Base-by-base conservation (phyloP, 2,888 invertebrate genomes). In the Leucophenga montana region DNA sequence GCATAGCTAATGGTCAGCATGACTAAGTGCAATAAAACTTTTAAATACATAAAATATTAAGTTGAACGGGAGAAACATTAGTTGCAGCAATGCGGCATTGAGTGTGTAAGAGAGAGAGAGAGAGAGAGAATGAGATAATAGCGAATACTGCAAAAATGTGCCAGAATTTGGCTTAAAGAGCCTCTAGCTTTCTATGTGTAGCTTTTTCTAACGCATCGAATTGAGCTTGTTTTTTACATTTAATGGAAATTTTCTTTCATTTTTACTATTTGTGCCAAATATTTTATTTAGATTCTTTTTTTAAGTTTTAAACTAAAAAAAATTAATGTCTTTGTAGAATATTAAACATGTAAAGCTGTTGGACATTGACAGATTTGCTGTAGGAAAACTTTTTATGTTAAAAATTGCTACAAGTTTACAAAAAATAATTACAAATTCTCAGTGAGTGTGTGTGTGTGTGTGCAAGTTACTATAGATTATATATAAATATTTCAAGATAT, bases 321-420 rank as follows among this genome's bases (percentile, higher is more conserved):
- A n/a, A n/a, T n/a, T n/a, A n/a, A n/a, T n/a, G n/a, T n/a, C n/a
- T n/a, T n/a, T 56, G 8, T 22, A 56, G 6, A 18, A 39, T 39
- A 39, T 39, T 39, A 39, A 39, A 39, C 39, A 39, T 39, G 39
- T 5, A 39, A 3, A 8, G 11, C 22, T 22, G 62, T 64, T 64
- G 44, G 61, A 61, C 39, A 61, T 64, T 64, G 62, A 64, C 46
- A 64, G 46, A 48, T 48, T 27, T 18, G 46, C n/a, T 64, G 20
- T 39, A 5, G 39, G 11, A 39, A 11, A 39, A n/a, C n/a, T n/a
- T n/a, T 39, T 39, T 39, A 79, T 79, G 79, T 77, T 81, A 75
- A 53, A 75, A 79, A 75, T 27, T n/a, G n/a, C n/a, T n/a, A n/a
- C n/a, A n/a, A n/a, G n/a, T n/a, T n/a, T n/a, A 70, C 31, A 33